Evolutionary conservation across 2,888 invertebrate genomes (phyloP).

Genomic region (Ophion costatus): DNA sequence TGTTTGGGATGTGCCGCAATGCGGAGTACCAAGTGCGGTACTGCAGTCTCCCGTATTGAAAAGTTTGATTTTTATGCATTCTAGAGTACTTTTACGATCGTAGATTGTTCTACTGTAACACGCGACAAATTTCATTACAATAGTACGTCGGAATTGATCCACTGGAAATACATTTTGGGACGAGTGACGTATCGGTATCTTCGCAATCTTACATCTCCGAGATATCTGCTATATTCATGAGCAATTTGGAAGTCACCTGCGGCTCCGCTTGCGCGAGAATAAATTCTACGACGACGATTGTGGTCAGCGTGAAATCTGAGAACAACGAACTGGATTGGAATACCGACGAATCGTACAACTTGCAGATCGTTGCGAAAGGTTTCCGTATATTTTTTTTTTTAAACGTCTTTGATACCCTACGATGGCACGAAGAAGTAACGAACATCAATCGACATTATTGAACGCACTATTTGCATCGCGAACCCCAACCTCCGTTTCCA

Average conservation of each 20-base stretch:
- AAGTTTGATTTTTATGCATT: not conserved
- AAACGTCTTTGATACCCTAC: not conserved
- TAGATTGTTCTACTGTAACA: not conserved
- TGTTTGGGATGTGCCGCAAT: too few relatives aligned
- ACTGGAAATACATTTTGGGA: constrained; percentile 57
- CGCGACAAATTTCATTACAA: not conserved
- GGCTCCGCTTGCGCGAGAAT: constrained; percentile 83
- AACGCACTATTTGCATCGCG: not conserved
- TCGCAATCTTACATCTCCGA: constrained; percentile 85
- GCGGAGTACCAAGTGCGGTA: too few relatives aligned
- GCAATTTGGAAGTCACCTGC: constrained; percentile 87
- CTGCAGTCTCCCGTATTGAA: too few relatives aligned
- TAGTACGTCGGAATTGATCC: constrained; percentile 67
- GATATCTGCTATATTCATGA: constrained; percentile 85
- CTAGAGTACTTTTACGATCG: not conserved
- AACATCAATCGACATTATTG: not conserved
- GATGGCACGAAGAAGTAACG: not conserved
- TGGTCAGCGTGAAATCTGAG: constrained; percentile 85
- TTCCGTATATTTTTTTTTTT: not conserved
- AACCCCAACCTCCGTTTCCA: too few relatives aligned
- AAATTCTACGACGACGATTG: constrained; percentile 86
- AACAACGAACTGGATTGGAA: constrained; percentile 86
- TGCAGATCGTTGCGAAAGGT: constrained; percentile 87
- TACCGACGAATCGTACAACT: constrained; percentile 89
- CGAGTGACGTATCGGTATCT: constrained; percentile 73